Evolutionary conservation across 2,888 invertebrate genomes (phyloP), one percentile per base, ranked within the genome.

Genomic region (Noctua janthina): DNA sequence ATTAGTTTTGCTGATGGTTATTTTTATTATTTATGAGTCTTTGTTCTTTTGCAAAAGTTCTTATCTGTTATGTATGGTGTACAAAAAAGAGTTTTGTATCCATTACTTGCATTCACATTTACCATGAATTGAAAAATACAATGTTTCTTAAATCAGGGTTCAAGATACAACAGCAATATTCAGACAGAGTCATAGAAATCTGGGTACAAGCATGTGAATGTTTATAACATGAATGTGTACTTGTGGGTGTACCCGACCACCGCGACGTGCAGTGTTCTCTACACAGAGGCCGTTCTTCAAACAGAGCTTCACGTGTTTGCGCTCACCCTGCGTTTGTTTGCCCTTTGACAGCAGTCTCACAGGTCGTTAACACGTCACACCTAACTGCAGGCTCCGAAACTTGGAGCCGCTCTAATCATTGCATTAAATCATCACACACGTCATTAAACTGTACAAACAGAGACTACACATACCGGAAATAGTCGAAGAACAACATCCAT

Each of bases 301-400:
- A 95, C 94, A 94, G 86, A 77, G 90, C 92, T 88, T 80, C 91
- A 81, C 78, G 73, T 95, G 95, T 96, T 95, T 95, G 90, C 93
- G 88, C 90, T 93, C 85, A 90, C 90, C 92, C 92, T 83, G 90
- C 87, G 86, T 91, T 88, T 96, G 96, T 96, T 96, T 96, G 93
- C 94, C 94, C 95, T 96, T 96, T 96, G 96, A 96, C 96, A 96
- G 96, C 96, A 95, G 93, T 96, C 95, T 96, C 96, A 96, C 96
- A 96, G 96, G 96, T 96, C 95, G 95, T 97, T 97, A 96, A 94
- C 96, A 95, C 94, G 92, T 95, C 95, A 94, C 92, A 93, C 93
- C 94, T 95, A 95, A 96, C 95, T 94, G 93, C 91, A 92, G 91
- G 90, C 92, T 92, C 88, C 91, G 91, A 83, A 78, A 84, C 88